Conservation (phyloP, 1,140 invertebrate species). For the Campoletis sonorensis region DNA sequence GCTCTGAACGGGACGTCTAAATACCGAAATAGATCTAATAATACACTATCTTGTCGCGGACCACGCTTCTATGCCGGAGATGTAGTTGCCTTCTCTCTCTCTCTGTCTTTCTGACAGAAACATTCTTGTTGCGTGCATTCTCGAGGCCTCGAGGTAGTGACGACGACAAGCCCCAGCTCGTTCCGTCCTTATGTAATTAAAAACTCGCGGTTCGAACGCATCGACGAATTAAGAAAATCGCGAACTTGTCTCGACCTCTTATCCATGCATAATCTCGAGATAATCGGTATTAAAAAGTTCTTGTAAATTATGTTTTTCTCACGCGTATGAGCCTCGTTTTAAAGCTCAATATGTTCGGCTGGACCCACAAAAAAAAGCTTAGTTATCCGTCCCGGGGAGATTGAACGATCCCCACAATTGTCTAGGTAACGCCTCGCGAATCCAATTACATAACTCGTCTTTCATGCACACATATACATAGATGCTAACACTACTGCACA, state of each 20-base stretch:
- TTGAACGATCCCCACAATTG: constrained; percentile 20
- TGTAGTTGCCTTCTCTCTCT: constrained; percentile 11
- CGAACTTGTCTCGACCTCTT: not conserved
- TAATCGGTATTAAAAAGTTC: constrained; percentile 1
- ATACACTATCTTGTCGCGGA: not conserved
- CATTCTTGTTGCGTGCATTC: constrained; percentile 4
- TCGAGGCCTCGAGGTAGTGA: not conserved
- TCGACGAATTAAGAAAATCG: not conserved
- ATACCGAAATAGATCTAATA: constrained; percentile 59
- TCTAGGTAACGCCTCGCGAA: constrained; percentile 22
- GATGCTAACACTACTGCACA: too few relatives aligned
- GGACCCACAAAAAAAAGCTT: not conserved
- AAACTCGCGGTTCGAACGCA: constrained; percentile 11
- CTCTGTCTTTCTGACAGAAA: constrained; percentile 11
- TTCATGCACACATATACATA: not conserved
- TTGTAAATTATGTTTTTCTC: not conserved
- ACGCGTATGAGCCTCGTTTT: not conserved
- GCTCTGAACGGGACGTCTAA: constrained; percentile 54
- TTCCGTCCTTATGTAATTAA: constrained; percentile 5
- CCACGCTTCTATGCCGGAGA: constrained; percentile 13
- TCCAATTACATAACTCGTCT: constrained; percentile 24
- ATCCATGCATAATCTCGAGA: not conserved
- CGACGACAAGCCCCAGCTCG: not conserved
- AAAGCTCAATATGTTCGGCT: not conserved
- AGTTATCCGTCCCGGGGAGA: constrained; percentile 11